Evolutionary conservation across 2,888 invertebrate species (phyloP), one percentile per base, ranked within the genome.

Genomic region (Spatulosminthurus flaviceps): DNA sequence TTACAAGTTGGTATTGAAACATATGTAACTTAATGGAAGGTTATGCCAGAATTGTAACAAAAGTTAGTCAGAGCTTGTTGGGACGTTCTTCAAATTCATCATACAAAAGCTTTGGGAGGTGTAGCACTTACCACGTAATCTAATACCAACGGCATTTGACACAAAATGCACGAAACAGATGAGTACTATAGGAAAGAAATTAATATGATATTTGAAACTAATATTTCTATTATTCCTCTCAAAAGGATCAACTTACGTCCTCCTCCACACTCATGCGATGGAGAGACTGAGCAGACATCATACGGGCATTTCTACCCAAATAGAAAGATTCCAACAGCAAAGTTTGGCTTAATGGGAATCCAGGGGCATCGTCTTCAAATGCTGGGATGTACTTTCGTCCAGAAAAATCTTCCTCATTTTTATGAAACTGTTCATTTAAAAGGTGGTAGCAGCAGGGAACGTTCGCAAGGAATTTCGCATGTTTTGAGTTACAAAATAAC

Each of bases 401-500:
- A 13, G 70, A 34, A 26, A 43, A 72, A 28, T 24, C 61, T 7
- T 4, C 21, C n/a, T 51, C n/a, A 7, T 64, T 34, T 21, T 16
- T n/a, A 22, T 60, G 87, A 84, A 88, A 90, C 81, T 89, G 87
- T 86, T 94, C 93, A 0, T 90, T 90, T 24, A 97, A 88, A 0
- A 94, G 89, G 88, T 97, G 95, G 88, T 96, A 96, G 87, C 97
- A 97, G 87, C 97, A 97, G 0, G 95, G 95, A 51, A 97, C 93
- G 86, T 93, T 93, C 86, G 94, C 92, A 0, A 96, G 87, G 0
- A 91, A 90, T 79, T 88, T 89, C 0, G 92, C 89, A 29, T 89
- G 86, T 0, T 88, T 79, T 80, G 90, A 91, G 0, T 88, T 85
- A 2, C 89, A 86, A 87, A 95, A 96, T 19, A 94, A 89, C 81